Percentiles rank a stretch among this genome's conserved stretches.
Evolutionary conservation across 2,797 vertebrate genomes (phyloP).

Genomic region (Cynopterus sphinx): DNA sequence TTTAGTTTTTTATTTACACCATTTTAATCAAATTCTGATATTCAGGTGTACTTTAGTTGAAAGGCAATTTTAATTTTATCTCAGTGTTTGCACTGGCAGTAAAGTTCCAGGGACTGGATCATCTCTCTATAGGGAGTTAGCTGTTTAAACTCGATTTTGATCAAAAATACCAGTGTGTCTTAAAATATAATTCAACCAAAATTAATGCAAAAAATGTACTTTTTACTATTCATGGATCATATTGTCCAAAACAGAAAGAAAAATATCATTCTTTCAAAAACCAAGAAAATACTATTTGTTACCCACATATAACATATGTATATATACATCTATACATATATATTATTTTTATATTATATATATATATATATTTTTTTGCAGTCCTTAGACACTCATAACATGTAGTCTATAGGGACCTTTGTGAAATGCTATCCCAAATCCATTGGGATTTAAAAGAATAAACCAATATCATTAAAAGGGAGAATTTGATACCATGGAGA

Average conservation of each 20-base stretch:
- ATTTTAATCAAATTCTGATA: neutral
- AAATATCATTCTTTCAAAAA: neutral
- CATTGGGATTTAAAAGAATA: neutral
- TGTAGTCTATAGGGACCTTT: fast-evolving
- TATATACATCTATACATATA: too few relatives aligned
- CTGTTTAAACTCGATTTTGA: neutral
- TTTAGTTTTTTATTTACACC: neutral
- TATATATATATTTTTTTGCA: too few relatives aligned
- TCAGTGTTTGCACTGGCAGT: neutral
- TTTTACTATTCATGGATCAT: neutral
- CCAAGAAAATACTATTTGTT: neutral
- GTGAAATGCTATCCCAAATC: neutral
- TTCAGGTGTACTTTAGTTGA: neutral
- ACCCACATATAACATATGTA: too few relatives aligned
- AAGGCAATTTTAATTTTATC: neutral
- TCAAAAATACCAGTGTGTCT: neutral
- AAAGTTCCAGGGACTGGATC: neutral
- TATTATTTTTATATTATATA: too few relatives aligned
- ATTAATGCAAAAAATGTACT: neutral
- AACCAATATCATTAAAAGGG: neutral
- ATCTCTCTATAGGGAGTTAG: neutral
- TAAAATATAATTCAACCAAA: neutral
- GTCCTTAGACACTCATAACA: neutral
- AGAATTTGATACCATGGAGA: neutral
- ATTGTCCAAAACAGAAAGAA: neutral